Conservation (phyloP, 2,888 invertebrate species). For the Zaprionus bogoriensis region DNA sequence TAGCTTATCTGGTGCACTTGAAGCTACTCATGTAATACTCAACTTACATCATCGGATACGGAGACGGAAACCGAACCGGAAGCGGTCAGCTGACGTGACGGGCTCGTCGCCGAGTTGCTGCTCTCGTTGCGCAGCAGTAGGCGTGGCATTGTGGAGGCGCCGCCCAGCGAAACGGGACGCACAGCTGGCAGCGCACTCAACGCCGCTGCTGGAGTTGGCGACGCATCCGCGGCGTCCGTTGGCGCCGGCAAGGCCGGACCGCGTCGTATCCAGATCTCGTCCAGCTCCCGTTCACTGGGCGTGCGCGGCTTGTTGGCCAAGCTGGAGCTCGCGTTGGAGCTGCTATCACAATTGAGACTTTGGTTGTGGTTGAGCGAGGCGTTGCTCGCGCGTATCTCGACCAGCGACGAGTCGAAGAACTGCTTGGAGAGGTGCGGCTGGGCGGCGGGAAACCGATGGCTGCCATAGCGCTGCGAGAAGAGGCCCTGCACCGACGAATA, state of each 20-base stretch:
- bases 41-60: constrained; percentile 80
- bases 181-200: not conserved
- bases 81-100: constrained; percentile 59
- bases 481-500: constrained; percentile 86
- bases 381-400: constrained; percentile 87
- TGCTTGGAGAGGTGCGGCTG: constrained; percentile 89
- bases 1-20: not conserved
- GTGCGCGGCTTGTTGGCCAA: constrained; percentile 59
- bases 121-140: constrained; percentile 66
- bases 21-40: not conserved
- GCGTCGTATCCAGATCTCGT: constrained; percentile 81
- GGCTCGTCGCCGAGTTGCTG: constrained; percentile 66
- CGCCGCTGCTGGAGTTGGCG: constrained; percentile 1
- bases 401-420: constrained; percentile 91
- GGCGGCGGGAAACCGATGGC: constrained; percentile 62
- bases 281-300: constrained; percentile 67
- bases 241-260: constrained; percentile 12
- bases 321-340: constrained; percentile 31
- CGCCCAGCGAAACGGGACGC: constrained; percentile 43
- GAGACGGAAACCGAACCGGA: constrained; percentile 64
- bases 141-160: constrained; percentile 59
- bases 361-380: constrained; percentile 70
- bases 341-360: constrained; percentile 77
- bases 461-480: constrained; percentile 83
- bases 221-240: constrained; percentile 1